These are phyloP conservation scores for Heliconius nattereri DNA, from an alignment of 1,140 invertebrate genomes.

Conservation along the genomic window DNA sequence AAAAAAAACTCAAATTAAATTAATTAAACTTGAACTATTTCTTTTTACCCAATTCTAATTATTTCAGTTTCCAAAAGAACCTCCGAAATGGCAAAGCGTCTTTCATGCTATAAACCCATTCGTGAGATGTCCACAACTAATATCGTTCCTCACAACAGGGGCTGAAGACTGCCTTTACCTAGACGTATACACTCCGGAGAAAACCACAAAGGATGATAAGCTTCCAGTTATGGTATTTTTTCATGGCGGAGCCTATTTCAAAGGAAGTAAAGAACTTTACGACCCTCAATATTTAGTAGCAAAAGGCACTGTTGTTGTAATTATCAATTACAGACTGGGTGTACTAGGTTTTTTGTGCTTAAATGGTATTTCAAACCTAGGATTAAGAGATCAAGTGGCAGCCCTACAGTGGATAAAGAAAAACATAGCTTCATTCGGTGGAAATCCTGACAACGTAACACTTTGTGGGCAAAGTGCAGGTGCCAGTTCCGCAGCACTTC, in stretches of 20 bases:
- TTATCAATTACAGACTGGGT: conserved; percentile 56
- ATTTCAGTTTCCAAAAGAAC: conserved; percentile 56
- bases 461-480: conserved; percentile 80
- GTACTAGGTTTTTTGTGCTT: conserved; percentile 59
- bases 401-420: conserved; percentile 69
- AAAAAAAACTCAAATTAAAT: no score
- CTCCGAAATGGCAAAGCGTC: conserved; percentile 56
- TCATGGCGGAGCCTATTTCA: conserved; percentile 82
- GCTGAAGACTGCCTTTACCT: conserved; percentile 65
- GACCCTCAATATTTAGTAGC: conserved; percentile 55
- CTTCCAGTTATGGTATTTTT: conserved; percentile 83
- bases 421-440: conserved; percentile 77
- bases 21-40: no score
- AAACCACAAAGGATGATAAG: conserved; percentile 22
- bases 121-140: conserved; percentile 57
- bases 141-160: conserved; percentile 48
- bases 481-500: conserved; percentile 62
- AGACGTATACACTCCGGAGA: conserved; percentile 57
- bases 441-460: conserved; percentile 76
- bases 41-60: no score
- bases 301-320: conserved; percentile 51
- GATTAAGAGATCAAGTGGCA: conserved; percentile 68
- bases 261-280: conserved; percentile 77
- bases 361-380: conserved; percentile 62
- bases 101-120: conserved; percentile 54